Evolutionary conservation across 2,113 vertebrate genomes (phyloP), one percentile per base, ranked within the genome.

Genomic region (Amazona guildingii): DNA sequence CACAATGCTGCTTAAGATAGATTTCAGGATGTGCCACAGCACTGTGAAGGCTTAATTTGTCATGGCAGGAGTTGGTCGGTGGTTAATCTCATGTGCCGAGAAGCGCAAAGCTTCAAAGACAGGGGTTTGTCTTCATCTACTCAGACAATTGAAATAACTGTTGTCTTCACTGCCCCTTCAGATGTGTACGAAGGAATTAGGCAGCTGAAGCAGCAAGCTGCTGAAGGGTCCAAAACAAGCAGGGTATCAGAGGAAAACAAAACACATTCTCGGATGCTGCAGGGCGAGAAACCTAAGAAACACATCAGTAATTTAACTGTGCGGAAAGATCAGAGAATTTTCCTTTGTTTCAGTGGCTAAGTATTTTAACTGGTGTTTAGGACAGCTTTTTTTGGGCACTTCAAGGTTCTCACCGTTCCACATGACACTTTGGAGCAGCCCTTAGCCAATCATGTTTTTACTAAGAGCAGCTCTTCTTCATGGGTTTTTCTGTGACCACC

Each of bases 111-210:
- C 0, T 0, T 11, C 10, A 55, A n/a, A 87, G 14, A 41, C 2
- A 3, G 51, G 18, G 33, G 7, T 31, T 43, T 54, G 67, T 13
- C 57, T 63, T 52, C 23, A 44, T 3, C 82, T 17, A 19, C n/a
- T 54, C 43, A 17, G 41, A 46, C 55, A 48, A 11, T 5, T 11
- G 6, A 6, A 80, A 1, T 2, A 61, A 55, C 43, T 0, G 0
- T 9, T 25, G 33, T 51, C 55, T 75, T 46, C n/a, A n/a, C 43
- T 17, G 57, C 6, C 31, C 28, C 37, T 70, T 37, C n/a, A 54
- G 12, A 1, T 52, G 10, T 4, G 10, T 4, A 66, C 20, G n/a
- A 44, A 57, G 4, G 41, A 54, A 63, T n/a, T 21, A 24, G 55
- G 70, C 9, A 59, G 46, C 55, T 39, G 19, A 41, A 90, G n/a